Evolutionary conservation across 2,797 vertebrate species (phyloP).

Genomic region (Scleropages formosus): DNA sequence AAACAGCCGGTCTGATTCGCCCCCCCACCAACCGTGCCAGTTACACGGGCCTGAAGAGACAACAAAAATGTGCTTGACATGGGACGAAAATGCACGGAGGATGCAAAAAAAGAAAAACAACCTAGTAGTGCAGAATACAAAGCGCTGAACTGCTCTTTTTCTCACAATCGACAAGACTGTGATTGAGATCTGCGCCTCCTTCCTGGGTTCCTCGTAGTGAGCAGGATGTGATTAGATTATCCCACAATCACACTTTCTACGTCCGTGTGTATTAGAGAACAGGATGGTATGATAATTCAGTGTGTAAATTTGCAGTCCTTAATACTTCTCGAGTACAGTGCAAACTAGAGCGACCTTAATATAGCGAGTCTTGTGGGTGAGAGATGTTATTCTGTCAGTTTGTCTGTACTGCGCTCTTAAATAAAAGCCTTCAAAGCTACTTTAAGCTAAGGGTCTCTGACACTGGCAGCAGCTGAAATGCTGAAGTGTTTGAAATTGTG

Average conservation of each 20-base stretch:
- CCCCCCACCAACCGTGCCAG: neutral
- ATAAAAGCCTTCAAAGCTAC: neutral
- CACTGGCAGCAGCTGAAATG: neutral
- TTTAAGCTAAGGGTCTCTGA: neutral
- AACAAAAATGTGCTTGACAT: neutral
- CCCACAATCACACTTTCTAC: too few relatives aligned
- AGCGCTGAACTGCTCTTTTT: too few relatives aligned
- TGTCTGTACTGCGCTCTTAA: neutral
- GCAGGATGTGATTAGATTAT: too few relatives aligned
- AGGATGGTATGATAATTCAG: neutral
- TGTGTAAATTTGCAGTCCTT: neutral
- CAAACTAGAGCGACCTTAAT: neutral
- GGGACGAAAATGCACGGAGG: neutral
- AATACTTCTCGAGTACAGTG: slow-evolving; percentile 9
- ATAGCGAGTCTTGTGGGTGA: neutral
- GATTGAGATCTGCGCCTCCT: too few relatives aligned
- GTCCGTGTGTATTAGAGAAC: too few relatives aligned
- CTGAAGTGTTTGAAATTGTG: too few relatives aligned
- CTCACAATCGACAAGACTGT: too few relatives aligned
- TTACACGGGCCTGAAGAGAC: neutral
- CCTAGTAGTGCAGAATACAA: too few relatives aligned
- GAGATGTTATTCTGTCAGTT: neutral
- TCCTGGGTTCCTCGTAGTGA: too few relatives aligned
- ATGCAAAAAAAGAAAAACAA: neutral
- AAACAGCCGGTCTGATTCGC: slow-evolving; percentile 9